These are phyloP conservation scores for Miniopterus natalensis DNA, from an alignment of 2,113 vertebrate species.

Conservation along the genomic window DNA sequence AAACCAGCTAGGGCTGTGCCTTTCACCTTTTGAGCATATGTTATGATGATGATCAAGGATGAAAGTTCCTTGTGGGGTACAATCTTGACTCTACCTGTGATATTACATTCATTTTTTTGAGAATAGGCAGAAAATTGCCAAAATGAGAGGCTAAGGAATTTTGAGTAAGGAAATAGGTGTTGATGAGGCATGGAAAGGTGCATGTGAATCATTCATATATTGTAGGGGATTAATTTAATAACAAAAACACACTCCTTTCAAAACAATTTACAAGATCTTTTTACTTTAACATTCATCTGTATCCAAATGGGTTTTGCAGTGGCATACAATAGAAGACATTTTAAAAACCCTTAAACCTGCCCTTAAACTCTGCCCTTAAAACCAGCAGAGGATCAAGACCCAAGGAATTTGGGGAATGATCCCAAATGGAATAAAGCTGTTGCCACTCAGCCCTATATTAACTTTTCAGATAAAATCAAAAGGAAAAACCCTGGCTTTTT, in stretches of 20 bases:
- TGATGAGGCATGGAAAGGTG: not conserved
- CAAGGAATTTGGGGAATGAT: slow-evolving; percentile 33
- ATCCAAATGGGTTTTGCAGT: slow-evolving; percentile 5
- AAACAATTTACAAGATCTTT: slow-evolving; percentile 32
- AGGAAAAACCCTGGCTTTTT: not conserved
- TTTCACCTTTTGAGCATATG: not conserved
- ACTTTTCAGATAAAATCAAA: not conserved
- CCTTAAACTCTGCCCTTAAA: not conserved
- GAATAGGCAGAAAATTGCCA: not conserved
- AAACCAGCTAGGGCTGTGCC: no score
- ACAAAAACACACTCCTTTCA: not conserved
- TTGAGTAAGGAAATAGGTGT: not conserved
- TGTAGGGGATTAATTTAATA: not conserved
- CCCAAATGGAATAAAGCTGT: not conserved
- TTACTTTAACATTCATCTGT: not conserved
- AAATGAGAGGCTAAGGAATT: slow-evolving; percentile 47
- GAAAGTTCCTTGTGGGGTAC: not conserved
- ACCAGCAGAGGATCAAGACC: not conserved
- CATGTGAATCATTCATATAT: not conserved
- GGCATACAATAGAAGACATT: not conserved
- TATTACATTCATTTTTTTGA: slow-evolving; percentile 27
- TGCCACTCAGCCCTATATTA: not conserved
- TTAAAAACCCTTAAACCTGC: not conserved
- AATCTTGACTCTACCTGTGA: not conserved
- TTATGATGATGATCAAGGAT: not conserved